Conservation (phyloP, 2,888 invertebrate species). For the Phania funesta region DNA sequence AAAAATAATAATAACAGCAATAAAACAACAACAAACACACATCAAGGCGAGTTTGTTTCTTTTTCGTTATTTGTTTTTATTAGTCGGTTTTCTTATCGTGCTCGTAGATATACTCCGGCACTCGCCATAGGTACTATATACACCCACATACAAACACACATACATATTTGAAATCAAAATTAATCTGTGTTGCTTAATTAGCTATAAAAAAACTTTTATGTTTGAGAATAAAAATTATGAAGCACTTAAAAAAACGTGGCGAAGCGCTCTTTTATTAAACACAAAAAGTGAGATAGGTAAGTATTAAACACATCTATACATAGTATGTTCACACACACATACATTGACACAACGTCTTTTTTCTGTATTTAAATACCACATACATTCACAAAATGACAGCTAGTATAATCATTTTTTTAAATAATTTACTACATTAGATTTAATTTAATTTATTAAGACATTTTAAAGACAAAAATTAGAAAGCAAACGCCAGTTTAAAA, state of each 20-base stretch:
- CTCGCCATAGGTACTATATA: no score
- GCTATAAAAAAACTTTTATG: no score
- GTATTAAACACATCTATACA: background rate
- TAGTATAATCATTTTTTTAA: background rate
- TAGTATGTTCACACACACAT: background rate
- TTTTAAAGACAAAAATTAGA: background rate
- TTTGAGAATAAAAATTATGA: no score
- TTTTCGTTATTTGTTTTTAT: no score
- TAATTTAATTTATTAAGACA: background rate
- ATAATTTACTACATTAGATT: conserved; percentile 27
- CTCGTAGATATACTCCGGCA: no score
- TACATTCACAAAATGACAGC: background rate
- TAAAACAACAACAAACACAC: background rate
- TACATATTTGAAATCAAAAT: no score
- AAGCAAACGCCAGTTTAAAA: conserved; percentile 8
- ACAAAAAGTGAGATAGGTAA: conserved; percentile 38
- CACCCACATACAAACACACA: no score
- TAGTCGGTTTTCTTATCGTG: no score
- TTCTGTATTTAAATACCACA: background rate
- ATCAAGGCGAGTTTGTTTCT: no score
- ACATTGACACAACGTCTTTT: background rate
- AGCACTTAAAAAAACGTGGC: no score
- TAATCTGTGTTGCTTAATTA: no score
- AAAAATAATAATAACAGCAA: conserved; percentile 24
- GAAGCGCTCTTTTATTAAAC: background rate